These are phyloP conservation scores for Struthio camelus DNA, from an alignment of 2,113 vertebrate species.

Conservation along the genomic window DNA sequence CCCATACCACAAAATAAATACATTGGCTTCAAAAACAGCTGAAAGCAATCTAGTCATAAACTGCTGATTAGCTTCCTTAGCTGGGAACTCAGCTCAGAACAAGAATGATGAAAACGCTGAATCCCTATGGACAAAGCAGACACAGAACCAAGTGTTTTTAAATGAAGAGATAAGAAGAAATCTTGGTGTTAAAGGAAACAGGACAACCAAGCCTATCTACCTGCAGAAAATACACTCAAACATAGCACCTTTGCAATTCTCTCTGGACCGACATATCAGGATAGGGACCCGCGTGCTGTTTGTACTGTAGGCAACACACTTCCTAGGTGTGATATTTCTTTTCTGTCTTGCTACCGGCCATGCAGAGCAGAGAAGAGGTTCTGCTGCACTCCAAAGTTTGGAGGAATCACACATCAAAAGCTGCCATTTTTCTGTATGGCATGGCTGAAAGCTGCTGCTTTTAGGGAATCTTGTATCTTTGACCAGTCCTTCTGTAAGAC, in stretches of 20 bases:
- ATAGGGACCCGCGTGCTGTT: accelerated
- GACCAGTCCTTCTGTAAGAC: neutral
- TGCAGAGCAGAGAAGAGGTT: neutral
- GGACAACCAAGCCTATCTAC: neutral
- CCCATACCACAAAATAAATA: neutral
- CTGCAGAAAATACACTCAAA: neutral
- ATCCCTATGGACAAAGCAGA: neutral
- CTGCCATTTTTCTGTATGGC: neutral
- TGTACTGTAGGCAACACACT: neutral
- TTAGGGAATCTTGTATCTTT: neutral
- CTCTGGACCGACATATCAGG: neutral
- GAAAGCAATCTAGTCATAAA: neutral
- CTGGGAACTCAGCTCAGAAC: neutral
- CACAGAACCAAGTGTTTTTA: neutral
- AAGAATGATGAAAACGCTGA: neutral
- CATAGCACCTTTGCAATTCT: neutral
- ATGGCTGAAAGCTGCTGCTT: neutral
- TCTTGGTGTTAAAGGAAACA: neutral
- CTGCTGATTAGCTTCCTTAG: neutral
- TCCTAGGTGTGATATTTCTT: neutral
- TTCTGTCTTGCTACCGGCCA: neutral
- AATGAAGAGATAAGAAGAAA: neutral
- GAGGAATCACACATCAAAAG: neutral
- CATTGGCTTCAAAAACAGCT: neutral
- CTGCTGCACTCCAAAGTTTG: neutral